Evolutionary conservation across 2,797 vertebrate genomes (phyloP).

Genomic region (Cuniculus paca): DNA sequence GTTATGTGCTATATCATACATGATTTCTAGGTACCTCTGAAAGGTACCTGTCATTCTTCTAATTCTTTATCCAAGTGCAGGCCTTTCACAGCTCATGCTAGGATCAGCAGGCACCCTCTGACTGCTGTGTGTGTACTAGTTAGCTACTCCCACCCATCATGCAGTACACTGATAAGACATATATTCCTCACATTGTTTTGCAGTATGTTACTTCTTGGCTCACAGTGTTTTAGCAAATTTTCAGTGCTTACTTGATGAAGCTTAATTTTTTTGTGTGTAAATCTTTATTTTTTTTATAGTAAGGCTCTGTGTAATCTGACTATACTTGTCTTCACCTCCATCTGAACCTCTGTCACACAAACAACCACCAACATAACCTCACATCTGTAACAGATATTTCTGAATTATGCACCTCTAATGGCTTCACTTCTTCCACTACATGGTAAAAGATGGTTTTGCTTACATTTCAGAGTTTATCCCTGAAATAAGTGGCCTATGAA

Average conservation of each 20-base stretch:
- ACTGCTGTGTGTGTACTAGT: background rate
- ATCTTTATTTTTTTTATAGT: constrained; percentile 24
- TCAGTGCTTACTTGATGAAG: background rate
- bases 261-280: constrained; percentile 28
- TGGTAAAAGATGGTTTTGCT: background rate
- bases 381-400: background rate
- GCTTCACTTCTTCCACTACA: constrained; percentile 38
- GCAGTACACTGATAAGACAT: background rate
- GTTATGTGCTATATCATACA: background rate
- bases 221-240: background rate
- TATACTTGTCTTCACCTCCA: background rate
- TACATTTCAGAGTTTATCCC: constrained; percentile 27
- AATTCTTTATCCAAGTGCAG: background rate
- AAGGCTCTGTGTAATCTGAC: background rate
- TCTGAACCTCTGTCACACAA: background rate
- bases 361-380: background rate
- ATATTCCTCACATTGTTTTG: background rate
- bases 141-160: background rate
- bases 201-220: background rate
- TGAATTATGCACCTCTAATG: constrained; percentile 3
- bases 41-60: background rate
- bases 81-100: background rate
- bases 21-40: background rate
- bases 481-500: background rate
- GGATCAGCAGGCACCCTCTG: background rate